These are phyloP conservation scores for Meloidogyne floridensis DNA, from an alignment of 1,140 invertebrate species.

Conservation along the genomic window DNA sequence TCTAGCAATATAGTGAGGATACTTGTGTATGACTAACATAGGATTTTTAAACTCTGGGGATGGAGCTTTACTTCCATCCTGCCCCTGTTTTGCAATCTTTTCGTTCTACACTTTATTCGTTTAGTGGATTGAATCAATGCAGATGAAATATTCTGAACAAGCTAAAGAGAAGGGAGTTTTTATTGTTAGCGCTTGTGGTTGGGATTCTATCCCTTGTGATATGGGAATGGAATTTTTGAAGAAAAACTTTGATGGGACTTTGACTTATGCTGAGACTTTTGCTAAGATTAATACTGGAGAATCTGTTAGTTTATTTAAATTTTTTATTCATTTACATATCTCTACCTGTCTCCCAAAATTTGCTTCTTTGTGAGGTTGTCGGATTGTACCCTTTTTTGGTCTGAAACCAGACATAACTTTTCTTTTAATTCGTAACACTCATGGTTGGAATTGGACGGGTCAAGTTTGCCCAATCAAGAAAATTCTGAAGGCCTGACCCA, in stretches of 20 bases:
- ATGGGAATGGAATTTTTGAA: constrained; percentile 76
- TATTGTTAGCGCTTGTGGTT: constrained; percentile 84
- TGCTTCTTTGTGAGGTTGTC: too few relatives aligned
- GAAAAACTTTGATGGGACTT: constrained; percentile 75
- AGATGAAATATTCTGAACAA: constrained; percentile 77
- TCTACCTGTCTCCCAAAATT: too few relatives aligned
- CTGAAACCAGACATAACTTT: too few relatives aligned
- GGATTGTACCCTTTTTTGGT: too few relatives aligned
- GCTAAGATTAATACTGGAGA: constrained; percentile 46
- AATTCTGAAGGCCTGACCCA: constrained; percentile 46
- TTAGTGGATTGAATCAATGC: constrained; percentile 74
- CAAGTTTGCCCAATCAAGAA: too few relatives aligned
- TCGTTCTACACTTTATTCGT: constrained; percentile 5
- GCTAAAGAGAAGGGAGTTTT: constrained; percentile 80
- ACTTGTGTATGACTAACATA: too few relatives aligned
- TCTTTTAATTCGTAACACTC: too few relatives aligned
- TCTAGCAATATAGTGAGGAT: too few relatives aligned
- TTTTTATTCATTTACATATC: constrained; percentile 38
- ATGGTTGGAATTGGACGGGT: too few relatives aligned
- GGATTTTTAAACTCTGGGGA: too few relatives aligned
- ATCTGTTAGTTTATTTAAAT: constrained; percentile 48
- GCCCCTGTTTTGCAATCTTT: background rate
- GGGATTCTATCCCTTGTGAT: constrained; percentile 83
- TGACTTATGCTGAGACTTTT: constrained; percentile 57
- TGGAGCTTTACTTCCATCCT: too few relatives aligned